These are phyloP conservation scores for Erethizon dorsatum DNA, from an alignment of 2,797 vertebrate genomes.

Conservation along the genomic window DNA sequence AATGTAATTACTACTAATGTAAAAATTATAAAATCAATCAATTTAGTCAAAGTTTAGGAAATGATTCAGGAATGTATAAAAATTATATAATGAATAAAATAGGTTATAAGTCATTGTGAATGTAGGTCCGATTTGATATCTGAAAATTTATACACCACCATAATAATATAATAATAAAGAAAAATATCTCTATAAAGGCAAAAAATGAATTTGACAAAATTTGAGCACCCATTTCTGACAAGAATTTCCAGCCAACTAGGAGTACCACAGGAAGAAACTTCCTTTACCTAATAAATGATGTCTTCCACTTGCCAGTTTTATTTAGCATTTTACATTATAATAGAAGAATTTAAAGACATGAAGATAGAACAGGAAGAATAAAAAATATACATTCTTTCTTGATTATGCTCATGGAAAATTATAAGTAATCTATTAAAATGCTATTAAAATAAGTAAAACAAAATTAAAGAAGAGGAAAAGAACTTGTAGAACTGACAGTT, in stretches of 20 bases:
- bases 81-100: background rate
- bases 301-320: background rate
- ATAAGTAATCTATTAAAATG: background rate
- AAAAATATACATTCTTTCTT: background rate
- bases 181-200: background rate
- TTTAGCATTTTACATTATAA: background rate
- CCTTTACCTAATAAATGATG: background rate
- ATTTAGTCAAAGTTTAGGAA: background rate
- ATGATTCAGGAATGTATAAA: background rate
- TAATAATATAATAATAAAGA: background rate
- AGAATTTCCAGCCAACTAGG: background rate
- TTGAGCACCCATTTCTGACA: background rate
- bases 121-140: background rate
- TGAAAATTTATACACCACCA: background rate
- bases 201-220: conserved; percentile 5
- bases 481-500: background rate
- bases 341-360: background rate
- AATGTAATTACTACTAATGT: background rate
- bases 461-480: background rate
- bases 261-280: background rate
- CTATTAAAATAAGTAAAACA: background rate
- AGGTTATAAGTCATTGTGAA: background rate
- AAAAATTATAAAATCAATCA: background rate
- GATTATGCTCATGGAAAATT: background rate
- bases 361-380: background rate